Conservation (phyloP, 1,140 invertebrate species). For the Aphelinus atriplicis region DNA sequence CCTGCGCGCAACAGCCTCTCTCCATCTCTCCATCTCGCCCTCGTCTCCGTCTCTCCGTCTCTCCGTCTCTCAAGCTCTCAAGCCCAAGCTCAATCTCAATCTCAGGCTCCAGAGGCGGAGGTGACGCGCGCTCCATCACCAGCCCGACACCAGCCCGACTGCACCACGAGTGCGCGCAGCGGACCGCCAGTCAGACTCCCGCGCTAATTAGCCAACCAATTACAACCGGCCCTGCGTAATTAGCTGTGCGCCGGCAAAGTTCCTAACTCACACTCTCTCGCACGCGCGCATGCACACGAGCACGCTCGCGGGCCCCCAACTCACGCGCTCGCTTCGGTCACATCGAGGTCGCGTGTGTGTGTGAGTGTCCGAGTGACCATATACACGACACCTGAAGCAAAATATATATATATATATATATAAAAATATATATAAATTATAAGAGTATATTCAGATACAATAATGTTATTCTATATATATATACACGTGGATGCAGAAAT, state of each 20-base stretch:
- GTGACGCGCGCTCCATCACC: background rate
- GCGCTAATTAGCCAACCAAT: slow-evolving; percentile 65
- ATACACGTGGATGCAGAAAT: background rate
- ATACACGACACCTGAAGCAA: background rate
- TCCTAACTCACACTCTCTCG: slow-evolving; percentile 51
- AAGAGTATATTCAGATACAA: background rate
- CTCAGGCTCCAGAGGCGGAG: too few relatives aligned
- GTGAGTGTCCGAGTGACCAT: too few relatives aligned
- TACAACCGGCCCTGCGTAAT: slow-evolving; percentile 63
- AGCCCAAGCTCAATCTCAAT: too few relatives aligned
- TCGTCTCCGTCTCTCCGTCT: too few relatives aligned
- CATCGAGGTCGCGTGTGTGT: too few relatives aligned
- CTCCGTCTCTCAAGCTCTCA: too few relatives aligned
- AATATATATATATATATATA: slow-evolving; percentile 32
- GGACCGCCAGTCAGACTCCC: slow-evolving; percentile 49
- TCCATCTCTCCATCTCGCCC: too few relatives aligned
- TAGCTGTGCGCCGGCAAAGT: slow-evolving; percentile 65
- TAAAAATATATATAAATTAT: slow-evolving; percentile 27
- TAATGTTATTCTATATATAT: slow-evolving; percentile 2
- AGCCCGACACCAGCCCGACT: background rate
- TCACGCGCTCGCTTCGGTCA: too few relatives aligned
- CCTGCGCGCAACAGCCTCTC: background rate
- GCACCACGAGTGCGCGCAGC: slow-evolving; percentile 1
- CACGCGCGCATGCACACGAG: background rate
- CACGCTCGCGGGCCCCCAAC: too few relatives aligned